Conservation (phyloP, 2,113 vertebrate genomes). For the Solea senegalensis region DNA sequence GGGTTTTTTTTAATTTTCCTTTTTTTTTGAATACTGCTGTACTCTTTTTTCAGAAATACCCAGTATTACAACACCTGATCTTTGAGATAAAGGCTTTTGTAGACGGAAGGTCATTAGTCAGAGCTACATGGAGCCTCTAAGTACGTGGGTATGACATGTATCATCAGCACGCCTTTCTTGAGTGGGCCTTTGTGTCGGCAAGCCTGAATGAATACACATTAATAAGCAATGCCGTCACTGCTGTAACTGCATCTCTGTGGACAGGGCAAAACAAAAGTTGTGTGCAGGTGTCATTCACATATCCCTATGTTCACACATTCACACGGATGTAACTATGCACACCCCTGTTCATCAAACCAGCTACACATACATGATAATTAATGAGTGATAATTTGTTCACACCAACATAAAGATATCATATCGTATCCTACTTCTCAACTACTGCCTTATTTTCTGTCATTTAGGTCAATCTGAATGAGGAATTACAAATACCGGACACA, state of each 20-base stretch:
- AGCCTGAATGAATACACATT: background rate
- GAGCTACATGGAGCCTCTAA: background rate
- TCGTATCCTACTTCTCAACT: no score
- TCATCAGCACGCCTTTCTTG: background rate
- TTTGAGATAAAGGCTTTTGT: background rate
- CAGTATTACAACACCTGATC: conserved; percentile 34
- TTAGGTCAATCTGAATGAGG: no score
- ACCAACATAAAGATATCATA: no score
- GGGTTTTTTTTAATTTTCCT: background rate
- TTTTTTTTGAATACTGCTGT: background rate
- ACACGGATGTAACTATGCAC: no score
- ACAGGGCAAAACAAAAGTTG: background rate
- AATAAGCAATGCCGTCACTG: background rate
- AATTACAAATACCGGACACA: no score
- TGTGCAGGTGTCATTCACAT: background rate
- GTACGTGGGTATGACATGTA: background rate
- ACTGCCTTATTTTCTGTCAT: no score
- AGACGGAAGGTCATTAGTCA: background rate
- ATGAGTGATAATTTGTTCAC: no score
- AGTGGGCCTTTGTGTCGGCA: no score
- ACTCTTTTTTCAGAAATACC: conserved; percentile 6
- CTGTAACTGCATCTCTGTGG: background rate
- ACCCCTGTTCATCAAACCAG: no score
- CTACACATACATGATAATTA: no score
- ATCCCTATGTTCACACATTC: no score